These are phyloP conservation scores for Octodon degus DNA, from an alignment of 2,113 vertebrate species.

Conservation along the genomic window DNA sequence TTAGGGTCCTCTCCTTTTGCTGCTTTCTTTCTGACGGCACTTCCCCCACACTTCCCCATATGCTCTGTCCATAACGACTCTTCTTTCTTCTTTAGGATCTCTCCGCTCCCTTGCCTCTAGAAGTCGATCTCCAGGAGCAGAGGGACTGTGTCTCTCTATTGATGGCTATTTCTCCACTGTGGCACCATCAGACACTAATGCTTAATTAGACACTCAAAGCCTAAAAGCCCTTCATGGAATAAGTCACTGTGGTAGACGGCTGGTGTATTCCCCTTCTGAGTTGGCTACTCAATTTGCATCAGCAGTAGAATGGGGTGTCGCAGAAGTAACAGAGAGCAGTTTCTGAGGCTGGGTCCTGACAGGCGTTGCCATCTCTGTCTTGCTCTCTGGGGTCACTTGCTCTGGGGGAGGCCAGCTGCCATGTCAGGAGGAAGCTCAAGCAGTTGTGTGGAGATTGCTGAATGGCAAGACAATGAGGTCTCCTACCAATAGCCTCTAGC, in stretches of 20 bases:
- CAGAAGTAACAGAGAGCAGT: neutral
- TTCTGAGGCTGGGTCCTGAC: neutral
- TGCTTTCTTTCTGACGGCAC: neutral
- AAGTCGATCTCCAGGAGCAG: neutral
- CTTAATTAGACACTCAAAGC: neutral
- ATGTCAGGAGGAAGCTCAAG: neutral
- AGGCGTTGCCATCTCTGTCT: neutral
- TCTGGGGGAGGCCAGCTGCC: neutral
- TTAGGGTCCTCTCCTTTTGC: neutral
- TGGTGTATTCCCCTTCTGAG: accelerated
- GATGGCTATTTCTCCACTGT: neutral
- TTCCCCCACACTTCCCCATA: accelerated
- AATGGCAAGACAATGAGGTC: neutral
- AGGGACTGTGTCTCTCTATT: neutral
- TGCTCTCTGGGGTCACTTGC: neutral
- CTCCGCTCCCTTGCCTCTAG: neutral
- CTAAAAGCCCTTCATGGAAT: neutral
- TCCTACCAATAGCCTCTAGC: neutral
- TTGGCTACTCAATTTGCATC: neutral
- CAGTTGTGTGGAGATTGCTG: no score
- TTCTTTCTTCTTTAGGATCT: neutral
- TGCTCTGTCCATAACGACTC: neutral
- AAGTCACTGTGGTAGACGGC: neutral
- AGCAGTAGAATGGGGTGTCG: neutral
- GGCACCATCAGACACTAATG: no score